These are phyloP conservation scores for Eurytemora carolleeae DNA, from an alignment of 1,140 invertebrate genomes.

Conservation along the genomic window DNA sequence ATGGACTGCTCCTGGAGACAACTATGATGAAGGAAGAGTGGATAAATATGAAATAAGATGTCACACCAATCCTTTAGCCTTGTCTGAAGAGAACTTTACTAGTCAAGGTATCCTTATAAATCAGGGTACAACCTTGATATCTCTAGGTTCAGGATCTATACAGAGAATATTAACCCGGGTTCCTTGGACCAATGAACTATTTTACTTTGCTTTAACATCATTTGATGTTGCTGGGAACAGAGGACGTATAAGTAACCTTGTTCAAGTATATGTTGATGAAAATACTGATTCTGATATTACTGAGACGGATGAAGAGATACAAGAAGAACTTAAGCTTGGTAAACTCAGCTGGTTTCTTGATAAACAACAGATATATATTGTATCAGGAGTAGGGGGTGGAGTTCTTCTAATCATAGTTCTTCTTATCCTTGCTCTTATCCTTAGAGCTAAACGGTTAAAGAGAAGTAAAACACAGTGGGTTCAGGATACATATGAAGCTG, in stretches of 20 bases:
- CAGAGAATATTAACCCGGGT: too few species aligned
- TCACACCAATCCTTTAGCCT: slow-evolving; percentile 20
- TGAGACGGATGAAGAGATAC: too few species aligned
- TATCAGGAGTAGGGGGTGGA: neutral
- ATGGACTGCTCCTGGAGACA: slow-evolving; percentile 24
- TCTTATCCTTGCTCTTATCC: neutral
- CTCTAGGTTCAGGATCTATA: too few species aligned
- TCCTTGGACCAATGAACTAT: neutral
- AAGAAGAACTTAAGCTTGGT: too few species aligned
- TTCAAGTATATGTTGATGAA: too few species aligned
- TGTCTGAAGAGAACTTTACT: slow-evolving; percentile 9
- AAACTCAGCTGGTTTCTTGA: neutral
- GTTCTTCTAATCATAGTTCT: neutral
- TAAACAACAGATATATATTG: neutral
- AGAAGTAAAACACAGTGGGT: neutral
- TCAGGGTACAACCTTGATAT: too few species aligned
- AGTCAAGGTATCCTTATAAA: too few species aligned
- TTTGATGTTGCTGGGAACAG: neutral
- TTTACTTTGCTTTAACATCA: neutral
- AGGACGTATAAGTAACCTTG: neutral
- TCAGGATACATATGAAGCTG: neutral
- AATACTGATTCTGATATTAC: too few species aligned
- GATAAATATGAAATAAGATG: slow-evolving; percentile 20
- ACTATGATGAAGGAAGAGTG: slow-evolving; percentile 24
- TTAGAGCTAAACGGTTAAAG: neutral